Base-by-base conservation (phyloP, 2,113 vertebrate species). In the Patagioenas fasciata region DNA sequence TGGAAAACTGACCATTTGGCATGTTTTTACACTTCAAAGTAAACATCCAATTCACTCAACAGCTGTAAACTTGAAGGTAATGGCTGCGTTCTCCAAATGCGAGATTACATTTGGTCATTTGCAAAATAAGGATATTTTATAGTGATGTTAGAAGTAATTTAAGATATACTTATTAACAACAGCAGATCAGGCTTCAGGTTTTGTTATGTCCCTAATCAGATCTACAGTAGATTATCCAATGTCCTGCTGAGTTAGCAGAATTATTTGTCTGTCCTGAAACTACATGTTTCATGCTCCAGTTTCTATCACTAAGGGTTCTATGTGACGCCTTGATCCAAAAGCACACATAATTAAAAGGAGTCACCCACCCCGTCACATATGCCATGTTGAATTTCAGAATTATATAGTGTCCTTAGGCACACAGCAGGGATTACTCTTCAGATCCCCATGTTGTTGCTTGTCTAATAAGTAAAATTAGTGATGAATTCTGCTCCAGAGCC, bases 271-370 rank as follows among this genome's bases (percentile, higher is more conserved):
- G 4, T 80, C 25, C 6, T 71, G n/a, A 15, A 54, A 60, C 58
- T 73, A 10, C 47, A 88, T 67, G 65, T 69, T 95, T 96, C 78
- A 64, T 82, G 70, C 47, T 79, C 72, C 42, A 75, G 17, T 81
- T 95, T 97, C 54, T 74, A 5, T 56, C 87, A 66, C 38, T 34
- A 28, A 61, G 64, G 64, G 20, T 88, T 85, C 75, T 74, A 4
- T 48, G 48, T 74, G 42, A 64, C 67, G 69, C 88, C 88, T 82
- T 96, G 89, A 96, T 96, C 71, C 58, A 95, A 85, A 90, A 87
- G 54, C 54, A 92, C 85, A 93, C 20, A 81, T 95, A 97, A 97
- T 96, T 97, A 96, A 96, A 97, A 96, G 61, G 60, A 94, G 72
- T 96, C 73, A 77, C 56, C 79, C 75, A 94, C 54, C 81, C 89